These are phyloP conservation scores for Cynodonichthys magdalenae DNA, from an alignment of 2,797 vertebrate genomes.

Conservation along the genomic window DNA sequence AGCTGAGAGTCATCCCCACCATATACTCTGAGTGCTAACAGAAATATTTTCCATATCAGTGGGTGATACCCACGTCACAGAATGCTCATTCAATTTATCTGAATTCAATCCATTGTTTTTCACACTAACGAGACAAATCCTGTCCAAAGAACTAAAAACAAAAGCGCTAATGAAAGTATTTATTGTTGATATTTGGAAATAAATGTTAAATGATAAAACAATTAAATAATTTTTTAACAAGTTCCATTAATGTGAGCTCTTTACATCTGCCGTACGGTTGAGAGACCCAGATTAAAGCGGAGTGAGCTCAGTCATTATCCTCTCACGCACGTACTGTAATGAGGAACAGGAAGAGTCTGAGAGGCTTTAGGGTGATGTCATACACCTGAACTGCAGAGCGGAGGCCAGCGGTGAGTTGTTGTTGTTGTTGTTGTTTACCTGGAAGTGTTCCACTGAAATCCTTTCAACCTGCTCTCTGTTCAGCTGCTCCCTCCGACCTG, in stretches of 20 bases:
- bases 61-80: no score
- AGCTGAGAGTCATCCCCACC: no score
- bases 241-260: not conserved
- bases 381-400: conserved; percentile 21
- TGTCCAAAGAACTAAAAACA: no score
- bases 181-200: not conserved
- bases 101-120: no score
- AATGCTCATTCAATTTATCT: no score
- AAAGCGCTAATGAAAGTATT: not conserved
- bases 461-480: conserved; percentile 21
- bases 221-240: not conserved
- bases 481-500: conserved; percentile 13
- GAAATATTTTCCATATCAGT: no score
- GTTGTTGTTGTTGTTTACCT: conserved; percentile 28
- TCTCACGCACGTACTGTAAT: conserved; percentile 38
- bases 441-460: conserved; percentile 37
- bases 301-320: conserved; percentile 56
- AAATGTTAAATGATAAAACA: not conserved
- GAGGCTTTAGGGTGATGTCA: conserved; percentile 67
- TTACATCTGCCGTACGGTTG: conserved; percentile 11
- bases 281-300: conserved; percentile 33
- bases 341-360: conserved; percentile 56
- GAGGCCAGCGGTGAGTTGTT: not conserved
- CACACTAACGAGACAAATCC: no score
- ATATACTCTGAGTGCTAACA: no score